Evolutionary conservation across 1,140 invertebrate genomes (phyloP), one percentile per base, ranked within the genome.

Genomic region (Sarcophaga bullata): DNA sequence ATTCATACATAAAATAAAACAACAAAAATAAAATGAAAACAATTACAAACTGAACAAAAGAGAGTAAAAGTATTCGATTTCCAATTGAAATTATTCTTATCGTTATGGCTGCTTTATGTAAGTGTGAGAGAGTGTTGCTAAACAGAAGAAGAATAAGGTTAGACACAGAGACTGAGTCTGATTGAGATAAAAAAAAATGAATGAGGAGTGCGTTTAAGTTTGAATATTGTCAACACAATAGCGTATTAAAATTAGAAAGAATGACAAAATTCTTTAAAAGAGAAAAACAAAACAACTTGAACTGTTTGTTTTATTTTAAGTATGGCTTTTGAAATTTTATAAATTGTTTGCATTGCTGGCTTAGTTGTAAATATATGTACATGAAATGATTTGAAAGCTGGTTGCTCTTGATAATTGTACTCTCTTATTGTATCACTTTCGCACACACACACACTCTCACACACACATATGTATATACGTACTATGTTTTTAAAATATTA

Each of bases 81-180:
- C n/a, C 62, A 17, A 68, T 68, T 68, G n/a, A 68, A 68, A 68
- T 68, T 19, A 68, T 68, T 68, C 62, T 68, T 68, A 68, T 68
- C 25, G 25, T 37, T 37, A 37, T 37, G 25, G 25, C 62, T 68
- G n/a, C 15, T 68, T 68, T 17, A 25, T 4, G 7, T 7, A 58
- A 58, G 15, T n/a, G 54, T 19, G 62, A 68, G n/a, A 19, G n/a
- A 68, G 25, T 3, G 7, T 62, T 62, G 8, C 6, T 6, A 0
- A 62, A 62, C 15, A 62, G 13, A 62, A 15, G 17, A n/a, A 62
- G 8, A n/a, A 62, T 0, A 62, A 17, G 25, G 25, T 37, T 37
- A 37, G 25, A 4, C 25, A 62, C 17, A 25, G 8, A 37, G 4
- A 19, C 62, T 37, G 62, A 9, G 54, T 15, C 54, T 4, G 54